Evolutionary conservation across 2,113 vertebrate species (phyloP).

Genomic region (Pachyramphus minor): DNA sequence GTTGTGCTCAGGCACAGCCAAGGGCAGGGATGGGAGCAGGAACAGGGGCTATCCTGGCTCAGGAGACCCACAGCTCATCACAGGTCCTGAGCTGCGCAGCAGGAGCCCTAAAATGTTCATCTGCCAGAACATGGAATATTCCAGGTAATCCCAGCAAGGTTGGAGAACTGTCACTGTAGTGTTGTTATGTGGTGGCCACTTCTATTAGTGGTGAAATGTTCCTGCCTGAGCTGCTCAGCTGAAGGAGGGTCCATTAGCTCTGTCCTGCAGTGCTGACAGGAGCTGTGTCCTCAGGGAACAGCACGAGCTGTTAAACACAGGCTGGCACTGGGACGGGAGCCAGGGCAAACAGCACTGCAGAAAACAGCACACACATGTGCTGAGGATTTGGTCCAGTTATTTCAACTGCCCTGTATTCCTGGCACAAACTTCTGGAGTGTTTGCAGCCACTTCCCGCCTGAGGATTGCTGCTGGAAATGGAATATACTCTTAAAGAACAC

Average conservation of each 20-base stretch:
- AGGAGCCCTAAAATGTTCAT: rapidly evolving
- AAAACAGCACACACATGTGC: not conserved
- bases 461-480: not conserved
- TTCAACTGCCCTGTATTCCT: not conserved
- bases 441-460: rapidly evolving
- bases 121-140: rapidly evolving
- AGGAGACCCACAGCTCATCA: rapidly evolving
- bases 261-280: not conserved
- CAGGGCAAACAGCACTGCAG: not conserved
- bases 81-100: rapidly evolving
- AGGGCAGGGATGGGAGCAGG: not conserved
- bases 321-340: not conserved
- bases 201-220: rapidly evolving
- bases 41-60: not conserved
- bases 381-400: not conserved
- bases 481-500: not conserved
- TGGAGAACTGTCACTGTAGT: rapidly evolving
- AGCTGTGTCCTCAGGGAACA: not conserved
- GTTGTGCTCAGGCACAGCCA: not conserved
- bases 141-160: rapidly evolving
- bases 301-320: not conserved
- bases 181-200: rapidly evolving
- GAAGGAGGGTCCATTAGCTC: not conserved
- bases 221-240: not conserved
- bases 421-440: not conserved